phyloP scores from a whole-genome alignment of 30 jellyfish, hydroid and myxozoan genomes.

The Aurelia sp. region DNA sequence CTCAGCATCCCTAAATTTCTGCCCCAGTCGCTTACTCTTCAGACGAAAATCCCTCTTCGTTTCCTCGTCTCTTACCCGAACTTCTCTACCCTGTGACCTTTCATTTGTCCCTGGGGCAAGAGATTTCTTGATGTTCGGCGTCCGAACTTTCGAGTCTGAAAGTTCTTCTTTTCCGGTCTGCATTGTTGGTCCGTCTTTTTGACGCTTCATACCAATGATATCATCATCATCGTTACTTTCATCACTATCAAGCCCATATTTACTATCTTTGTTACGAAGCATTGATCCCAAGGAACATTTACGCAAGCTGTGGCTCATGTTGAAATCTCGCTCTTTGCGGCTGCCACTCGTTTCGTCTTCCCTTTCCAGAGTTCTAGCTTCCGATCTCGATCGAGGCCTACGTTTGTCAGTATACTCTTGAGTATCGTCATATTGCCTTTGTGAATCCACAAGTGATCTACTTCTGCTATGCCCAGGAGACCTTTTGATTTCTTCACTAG shows the following conservation, averaged over 20 bases:
- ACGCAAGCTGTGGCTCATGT: too few species aligned
- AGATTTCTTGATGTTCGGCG: too few species aligned
- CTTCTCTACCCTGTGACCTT: background rate
- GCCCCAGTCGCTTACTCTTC: background rate
- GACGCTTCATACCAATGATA: slow-evolving; percentile 18
- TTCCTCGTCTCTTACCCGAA: background rate
- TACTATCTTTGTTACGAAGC: too few species aligned
- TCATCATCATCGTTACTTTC: slow-evolving; percentile 22
- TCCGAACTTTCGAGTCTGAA: background rate
- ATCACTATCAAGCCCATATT: background rate
- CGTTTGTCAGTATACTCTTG: background rate
- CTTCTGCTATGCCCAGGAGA: slow-evolving; percentile 20
- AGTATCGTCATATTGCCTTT: too few species aligned
- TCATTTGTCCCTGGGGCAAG: too few species aligned
- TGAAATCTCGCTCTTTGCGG: background rate
- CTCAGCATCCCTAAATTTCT: background rate
- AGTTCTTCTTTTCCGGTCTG: background rate
- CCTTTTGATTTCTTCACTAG: background rate
- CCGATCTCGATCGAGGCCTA: slow-evolving; percentile 34
- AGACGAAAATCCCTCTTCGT: background rate
- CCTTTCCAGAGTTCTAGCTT: background rate
- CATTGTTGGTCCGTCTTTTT: background rate
- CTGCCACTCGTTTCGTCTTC: background rate
- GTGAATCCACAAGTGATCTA: slow-evolving; percentile 14
- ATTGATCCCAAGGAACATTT: too few species aligned